Conservation (phyloP, 2,113 vertebrate species). For the Eubucco bourcierii region DNA sequence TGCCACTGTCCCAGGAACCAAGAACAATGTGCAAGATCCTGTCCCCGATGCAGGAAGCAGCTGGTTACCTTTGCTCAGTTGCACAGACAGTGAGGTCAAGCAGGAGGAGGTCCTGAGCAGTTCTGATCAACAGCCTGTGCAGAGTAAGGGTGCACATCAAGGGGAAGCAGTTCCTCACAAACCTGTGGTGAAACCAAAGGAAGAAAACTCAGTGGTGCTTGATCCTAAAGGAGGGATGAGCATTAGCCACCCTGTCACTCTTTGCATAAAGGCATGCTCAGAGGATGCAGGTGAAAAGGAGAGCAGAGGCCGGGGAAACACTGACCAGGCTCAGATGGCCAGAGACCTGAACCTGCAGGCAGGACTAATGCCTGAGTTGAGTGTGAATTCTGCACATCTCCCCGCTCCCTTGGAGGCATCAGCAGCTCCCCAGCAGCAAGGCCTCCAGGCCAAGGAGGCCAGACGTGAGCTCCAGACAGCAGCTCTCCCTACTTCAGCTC, state of each 20-base stretch:
- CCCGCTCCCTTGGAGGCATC: background rate
- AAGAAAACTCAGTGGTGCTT: slow-evolving; percentile 22
- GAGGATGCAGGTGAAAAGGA: slow-evolving; percentile 19
- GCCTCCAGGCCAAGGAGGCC: slow-evolving; percentile 52
- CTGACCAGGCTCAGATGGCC: background rate
- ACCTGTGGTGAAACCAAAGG: slow-evolving; percentile 16
- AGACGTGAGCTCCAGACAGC: slow-evolving; percentile 32
- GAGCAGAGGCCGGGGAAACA: background rate
- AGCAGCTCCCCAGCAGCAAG: slow-evolving; percentile 21
- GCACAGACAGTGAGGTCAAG: background rate
- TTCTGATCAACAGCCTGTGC: slow-evolving; percentile 19
- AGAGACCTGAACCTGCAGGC: slow-evolving; percentile 42
- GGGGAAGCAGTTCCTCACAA: background rate
- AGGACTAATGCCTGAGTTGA: slow-evolving; percentile 13
- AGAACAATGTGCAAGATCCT: background rate
- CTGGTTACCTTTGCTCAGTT: background rate
- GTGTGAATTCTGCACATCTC: slow-evolving; percentile 13
- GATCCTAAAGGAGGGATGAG: slow-evolving; percentile 21
- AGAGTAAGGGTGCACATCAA: background rate
- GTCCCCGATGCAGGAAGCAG: background rate
- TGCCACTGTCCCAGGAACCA: background rate
- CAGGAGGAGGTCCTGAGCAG: background rate
- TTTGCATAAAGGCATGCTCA: fast-evolving
- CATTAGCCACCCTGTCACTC: background rate
- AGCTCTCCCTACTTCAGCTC: slow-evolving; percentile 33